These are phyloP conservation scores for Xenops minutus DNA, from an alignment of 2,797 vertebrate genomes.

Conservation along the genomic window DNA sequence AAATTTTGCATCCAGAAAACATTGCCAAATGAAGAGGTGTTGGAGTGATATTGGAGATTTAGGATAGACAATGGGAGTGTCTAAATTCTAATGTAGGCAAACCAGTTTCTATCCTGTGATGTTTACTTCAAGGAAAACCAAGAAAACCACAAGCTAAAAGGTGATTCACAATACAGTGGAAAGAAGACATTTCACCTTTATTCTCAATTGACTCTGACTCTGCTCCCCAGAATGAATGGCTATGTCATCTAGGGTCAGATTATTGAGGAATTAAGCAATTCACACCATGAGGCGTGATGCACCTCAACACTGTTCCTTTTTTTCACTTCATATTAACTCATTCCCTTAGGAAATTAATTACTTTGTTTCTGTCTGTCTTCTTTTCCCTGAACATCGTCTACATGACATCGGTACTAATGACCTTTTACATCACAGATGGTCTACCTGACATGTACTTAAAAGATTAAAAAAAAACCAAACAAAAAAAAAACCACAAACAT, in stretches of 20 bases:
- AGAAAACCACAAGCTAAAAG: background rate
- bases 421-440: background rate
- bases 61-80: background rate
- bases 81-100: background rate
- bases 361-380: background rate
- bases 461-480: background rate
- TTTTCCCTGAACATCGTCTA: background rate
- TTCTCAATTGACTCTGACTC: background rate
- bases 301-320: background rate
- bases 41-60: background rate
- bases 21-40: background rate
- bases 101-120: background rate
- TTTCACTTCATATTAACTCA: background rate
- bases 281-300: fast-evolving
- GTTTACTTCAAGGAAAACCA: background rate
- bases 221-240: background rate
- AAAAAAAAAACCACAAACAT: too few relatives aligned
- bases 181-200: background rate
- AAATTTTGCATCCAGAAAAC: background rate
- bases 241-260: background rate
- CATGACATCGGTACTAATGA: background rate
- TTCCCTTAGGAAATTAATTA: background rate
- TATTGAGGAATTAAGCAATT: background rate
- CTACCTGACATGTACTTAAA: background rate
- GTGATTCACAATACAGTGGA: background rate